Base-by-base conservation (phyloP, 2,113 vertebrate species). In the Vicugna pacos region DNA sequence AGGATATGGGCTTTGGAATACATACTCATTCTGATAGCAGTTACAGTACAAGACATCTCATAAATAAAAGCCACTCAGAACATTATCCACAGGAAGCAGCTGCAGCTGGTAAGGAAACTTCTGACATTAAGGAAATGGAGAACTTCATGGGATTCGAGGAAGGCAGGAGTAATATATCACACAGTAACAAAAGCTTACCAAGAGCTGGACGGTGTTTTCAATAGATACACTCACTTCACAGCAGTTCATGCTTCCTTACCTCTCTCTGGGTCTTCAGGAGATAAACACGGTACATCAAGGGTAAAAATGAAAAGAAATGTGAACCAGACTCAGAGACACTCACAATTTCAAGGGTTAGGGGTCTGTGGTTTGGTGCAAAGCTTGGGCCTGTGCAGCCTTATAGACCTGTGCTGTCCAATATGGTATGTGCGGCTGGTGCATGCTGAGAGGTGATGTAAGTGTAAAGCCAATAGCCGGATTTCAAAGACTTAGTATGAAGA, bases 41-140 rank as follows among this genome's bases (percentile, higher is more conserved):
- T 89, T 76, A 92, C 24, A 65, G 90, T 89, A 88, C 0, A 90
- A 93, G 94, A 72, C 46, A 89, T 50, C 50, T 95, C 91, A 69
- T 70, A 96, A 95, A 97, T 95, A 95, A 95, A 92, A 79, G 62
- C 76, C 88, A 93, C 92, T 89, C 69, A 64, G 62, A 89, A 91
- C n/a, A 86, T 82, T 97, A 95, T 96, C 97, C 97, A 46, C 88
- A 97, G 97, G 98, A 98, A 97, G 94, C 95, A 95, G 98, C 88
- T 97, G 91, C 70, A 89, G 96, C 65, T 95, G 93, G 84, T 17
- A 54, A 94, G 85, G 85, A 92, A 83, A 92, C 73, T 70, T 94
- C 24, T 96, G 96, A 97, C 96, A 96, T 70, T 85, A 94, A 96
- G 89, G 93, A 97, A 98, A 88, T 69, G 46, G 15, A 86, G 67